Evolutionary conservation across 2,113 vertebrate genomes (phyloP), one percentile per base, ranked within the genome.

Genomic region (Podilymbus podiceps): DNA sequence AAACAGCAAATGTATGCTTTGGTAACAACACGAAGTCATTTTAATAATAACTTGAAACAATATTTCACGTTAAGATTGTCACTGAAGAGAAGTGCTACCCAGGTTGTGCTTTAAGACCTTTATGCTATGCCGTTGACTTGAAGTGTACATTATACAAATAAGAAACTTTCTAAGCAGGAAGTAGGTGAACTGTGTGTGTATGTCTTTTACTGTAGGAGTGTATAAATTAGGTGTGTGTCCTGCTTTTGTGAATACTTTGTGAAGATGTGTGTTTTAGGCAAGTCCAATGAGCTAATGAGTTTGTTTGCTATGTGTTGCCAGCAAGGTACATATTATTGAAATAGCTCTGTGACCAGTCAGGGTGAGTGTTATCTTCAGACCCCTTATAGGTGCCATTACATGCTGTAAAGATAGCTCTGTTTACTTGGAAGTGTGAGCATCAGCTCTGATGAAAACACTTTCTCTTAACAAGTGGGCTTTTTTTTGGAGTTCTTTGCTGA

Each of bases 341-440:
- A 52, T 73, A 79, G 60, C 63, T 58, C 42, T 66, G 83, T 67
- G 73, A 75, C 55, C 31, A 9, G 66, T 62, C 73, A 31, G 40
- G 14, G 30, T 2, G 19, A 58, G 21, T 21, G 82, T 94, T 96
- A 93, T 96, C 91, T 84, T 42, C 18, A 60, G 22, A 4, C 27
- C 20, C 55, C n/a, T 73, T 64, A 93, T 53, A 93, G 80, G 89
- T 86, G 63, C 93, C 79, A 95, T 94, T 68, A 71, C 31, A 2
- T 9, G 68, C 66, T 83, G 69, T 95, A 93, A 95, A 93, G 91
- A 92, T 77, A 95, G 91, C 69, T 63, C 13, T 93, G 86, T 97
- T 97, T 94, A 62, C 86, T 91, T 73, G 72, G 42, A 88, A 83
- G 94, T 73, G 86, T 35, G 94, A 93, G 94, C 93, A 71, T 92